Conservation (phyloP, 2,888 invertebrate species). For the Eueremaeus valkanovi region DNA sequence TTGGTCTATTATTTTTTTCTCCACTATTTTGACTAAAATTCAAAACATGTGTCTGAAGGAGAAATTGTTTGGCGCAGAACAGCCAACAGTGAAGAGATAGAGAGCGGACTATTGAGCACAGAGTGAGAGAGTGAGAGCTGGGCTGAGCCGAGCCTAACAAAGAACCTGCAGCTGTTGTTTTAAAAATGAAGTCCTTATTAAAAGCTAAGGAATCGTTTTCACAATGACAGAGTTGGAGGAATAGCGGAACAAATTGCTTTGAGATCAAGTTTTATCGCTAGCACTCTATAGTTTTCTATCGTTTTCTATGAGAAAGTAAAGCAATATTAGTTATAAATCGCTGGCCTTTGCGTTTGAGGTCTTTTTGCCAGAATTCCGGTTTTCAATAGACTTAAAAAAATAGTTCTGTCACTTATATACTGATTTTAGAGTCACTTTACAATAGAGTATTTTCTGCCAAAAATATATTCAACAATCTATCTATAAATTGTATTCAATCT, state of each 20-base stretch:
- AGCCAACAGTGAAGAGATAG: too few relatives aligned
- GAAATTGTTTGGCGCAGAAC: neutral
- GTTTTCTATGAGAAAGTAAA: conserved; percentile 22
- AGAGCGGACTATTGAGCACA: too few relatives aligned
- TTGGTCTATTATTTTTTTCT: neutral
- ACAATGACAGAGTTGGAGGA: conserved; percentile 10
- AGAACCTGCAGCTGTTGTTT: conserved; percentile 16
- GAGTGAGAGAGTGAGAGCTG: neutral
- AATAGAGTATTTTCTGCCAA: conserved; percentile 1
- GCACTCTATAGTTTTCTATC: neutral
- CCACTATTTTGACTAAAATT: neutral
- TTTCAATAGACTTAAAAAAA: conserved; percentile 8
- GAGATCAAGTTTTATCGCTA: conserved; percentile 30
- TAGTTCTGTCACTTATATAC: neutral
- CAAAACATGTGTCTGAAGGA: conserved; percentile 1
- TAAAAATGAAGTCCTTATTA: conserved; percentile 32
- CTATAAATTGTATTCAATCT: conserved; percentile 6
- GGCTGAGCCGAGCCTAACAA: conserved; percentile 17
- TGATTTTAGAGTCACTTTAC: neutral
- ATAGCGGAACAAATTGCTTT: conserved; percentile 28
- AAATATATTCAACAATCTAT: neutral
- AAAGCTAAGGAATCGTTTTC: conserved; percentile 26
- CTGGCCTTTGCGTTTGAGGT: neutral
- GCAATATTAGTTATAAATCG: conserved; percentile 12
- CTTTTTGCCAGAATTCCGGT: conserved; percentile 19